Base-by-base conservation (phyloP, 2,888 invertebrate genomes). In the Lasioglossum leucozonium region DNA sequence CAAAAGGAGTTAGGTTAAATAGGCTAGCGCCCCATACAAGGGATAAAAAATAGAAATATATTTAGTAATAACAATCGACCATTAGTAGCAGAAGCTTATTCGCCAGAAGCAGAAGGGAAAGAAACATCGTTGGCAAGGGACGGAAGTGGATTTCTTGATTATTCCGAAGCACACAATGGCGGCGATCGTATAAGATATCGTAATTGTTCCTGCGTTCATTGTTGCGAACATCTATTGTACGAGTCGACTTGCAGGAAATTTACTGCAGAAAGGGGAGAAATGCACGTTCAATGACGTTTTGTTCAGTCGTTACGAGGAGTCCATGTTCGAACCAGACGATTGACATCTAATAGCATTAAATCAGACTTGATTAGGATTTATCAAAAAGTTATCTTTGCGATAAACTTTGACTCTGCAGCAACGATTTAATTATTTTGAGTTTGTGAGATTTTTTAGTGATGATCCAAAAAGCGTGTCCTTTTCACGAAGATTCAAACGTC, bases 131-230 rank as follows among this genome's bases (percentile, higher is more conserved):
- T 62, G 71, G 77, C 83, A 62, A 58, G 55, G 51, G 22, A 51
- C 77, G 79, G 84, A 83, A 83, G 74, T 73, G 67, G 34, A 47
- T 55, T 83, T 77, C 73, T 74, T 69, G 71, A 79, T 79, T 77
- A 79, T 73, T 73, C 58, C 55, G 79, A 76, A 71, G 37, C 67
- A 11, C 51, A 83, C 79, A 71, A 79, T 76, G 62, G 4, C 47
- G 40, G 26, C 42, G 76, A 83, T 85, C 74, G 42, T 18, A 71
- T 37, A 42, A 51, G 85, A 85, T 83, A 79, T 58, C 79, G 26
- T 76, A 77, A 85, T 85, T 85, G 77, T 77, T 79, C 55, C 51
- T 71, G 18, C 26, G 67, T 51, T 67, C 79, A 55, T 84, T 77
- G 79, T 80, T 84, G 47, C 51, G 42, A n/a, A 51, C 42, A 42